Conservation (phyloP, 2,113 vertebrate species). For the Acanthochromis polyacanthus region DNA sequence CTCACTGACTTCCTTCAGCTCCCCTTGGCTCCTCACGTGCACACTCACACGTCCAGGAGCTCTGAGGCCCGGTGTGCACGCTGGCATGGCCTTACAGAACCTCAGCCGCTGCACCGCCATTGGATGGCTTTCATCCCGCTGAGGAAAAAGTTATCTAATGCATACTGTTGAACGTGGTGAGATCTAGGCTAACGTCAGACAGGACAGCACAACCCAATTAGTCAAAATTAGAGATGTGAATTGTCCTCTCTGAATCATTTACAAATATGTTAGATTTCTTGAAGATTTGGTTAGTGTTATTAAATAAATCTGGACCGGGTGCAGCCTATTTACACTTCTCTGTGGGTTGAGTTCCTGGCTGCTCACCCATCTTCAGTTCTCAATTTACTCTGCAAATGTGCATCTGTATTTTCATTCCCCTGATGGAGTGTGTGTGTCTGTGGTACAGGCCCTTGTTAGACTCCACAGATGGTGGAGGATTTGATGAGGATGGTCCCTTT, state of each 20-base stretch:
- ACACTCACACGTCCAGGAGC: conserved; percentile 35
- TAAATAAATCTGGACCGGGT: neutral
- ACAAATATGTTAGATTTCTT: conserved; percentile 2
- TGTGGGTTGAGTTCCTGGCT: conserved; percentile 32
- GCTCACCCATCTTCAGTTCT: conserved; percentile 30
- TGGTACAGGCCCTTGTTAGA: conserved; percentile 52
- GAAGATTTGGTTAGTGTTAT: conserved; percentile 16
- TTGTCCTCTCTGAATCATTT: conserved; percentile 48
- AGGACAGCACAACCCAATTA: conserved; percentile 74
- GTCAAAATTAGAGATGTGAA: conserved; percentile 63
- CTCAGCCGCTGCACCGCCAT: conserved; percentile 50
- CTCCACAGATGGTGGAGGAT: conserved; percentile 57
- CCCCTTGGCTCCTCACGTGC: conserved; percentile 68
- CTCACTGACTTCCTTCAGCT: conserved; percentile 55
- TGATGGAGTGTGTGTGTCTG: conserved; percentile 56
- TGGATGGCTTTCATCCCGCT: conserved; percentile 63
- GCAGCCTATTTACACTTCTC: conserved; percentile 37
- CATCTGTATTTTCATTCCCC: conserved; percentile 55
- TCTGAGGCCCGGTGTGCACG: conserved; percentile 31
- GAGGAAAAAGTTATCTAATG: conserved; percentile 76
- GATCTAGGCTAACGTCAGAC: conserved; percentile 73
- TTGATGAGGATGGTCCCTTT: conserved; percentile 36
- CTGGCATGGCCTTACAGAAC: conserved; percentile 57
- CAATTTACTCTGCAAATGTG: conserved; percentile 60
- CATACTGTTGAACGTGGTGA: conserved; percentile 58